Conservation (phyloP, 2,113 vertebrate genomes). For the Proterorhinus semilunaris region DNA sequence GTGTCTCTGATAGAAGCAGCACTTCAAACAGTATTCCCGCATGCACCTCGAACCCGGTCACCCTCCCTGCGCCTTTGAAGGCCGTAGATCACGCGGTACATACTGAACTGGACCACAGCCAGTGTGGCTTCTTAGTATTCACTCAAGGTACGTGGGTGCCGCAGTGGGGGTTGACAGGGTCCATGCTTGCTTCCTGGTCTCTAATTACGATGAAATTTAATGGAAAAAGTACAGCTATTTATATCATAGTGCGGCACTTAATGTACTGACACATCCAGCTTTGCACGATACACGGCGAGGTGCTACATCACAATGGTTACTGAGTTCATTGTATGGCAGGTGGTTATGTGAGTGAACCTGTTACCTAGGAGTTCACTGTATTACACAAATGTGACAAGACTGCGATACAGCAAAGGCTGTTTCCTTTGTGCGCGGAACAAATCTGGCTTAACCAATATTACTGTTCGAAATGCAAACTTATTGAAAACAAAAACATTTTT, state of each 20-base stretch:
- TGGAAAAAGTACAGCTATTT: conserved; percentile 69
- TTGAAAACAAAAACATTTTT: no score
- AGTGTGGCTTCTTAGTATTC: conserved; percentile 76
- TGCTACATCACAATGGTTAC: conserved; percentile 4
- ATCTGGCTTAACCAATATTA: neutral
- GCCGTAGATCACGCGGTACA: conserved; percentile 69
- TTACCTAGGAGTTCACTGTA: neutral
- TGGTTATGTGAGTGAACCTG: neutral
- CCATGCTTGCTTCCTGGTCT: conserved; percentile 70
- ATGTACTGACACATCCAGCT: conserved; percentile 47
- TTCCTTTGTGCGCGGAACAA: no score
- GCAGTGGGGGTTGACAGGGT: conserved; percentile 75
- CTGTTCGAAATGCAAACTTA: no score
- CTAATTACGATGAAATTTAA: conserved; percentile 75
- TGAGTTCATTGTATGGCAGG: conserved; percentile 17
- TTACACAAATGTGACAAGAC: no score
- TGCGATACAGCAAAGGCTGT: no score
- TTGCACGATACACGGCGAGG: conserved; percentile 35
- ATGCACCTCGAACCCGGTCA: conserved; percentile 65
- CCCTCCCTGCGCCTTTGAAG: conserved; percentile 71
- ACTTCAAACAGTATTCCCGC: conserved; percentile 75
- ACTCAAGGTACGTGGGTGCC: conserved; percentile 74
- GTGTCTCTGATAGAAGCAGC: conserved; percentile 68
- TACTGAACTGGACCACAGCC: conserved; percentile 70
- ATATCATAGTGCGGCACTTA: conserved; percentile 65